A percentile compares a stretch with the other conserved stretches of the same genome.
Evolutionary conservation across 35 echinoderm and acorn worm genomes (phyloP).

Genomic region (Ophiothrix spiculata): DNA sequence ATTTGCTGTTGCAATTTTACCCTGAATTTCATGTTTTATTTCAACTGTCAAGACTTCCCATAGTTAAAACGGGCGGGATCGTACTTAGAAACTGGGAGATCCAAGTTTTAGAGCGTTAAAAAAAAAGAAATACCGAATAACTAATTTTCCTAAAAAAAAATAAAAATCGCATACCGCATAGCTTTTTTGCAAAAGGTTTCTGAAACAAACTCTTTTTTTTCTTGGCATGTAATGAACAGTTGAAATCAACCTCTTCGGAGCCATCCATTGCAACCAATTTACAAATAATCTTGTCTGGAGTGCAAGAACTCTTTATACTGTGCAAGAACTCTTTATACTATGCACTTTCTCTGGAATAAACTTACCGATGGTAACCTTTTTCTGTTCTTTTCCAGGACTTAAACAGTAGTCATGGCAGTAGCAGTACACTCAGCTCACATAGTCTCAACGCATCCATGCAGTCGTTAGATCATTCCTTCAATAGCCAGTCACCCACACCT

Average conservation of each 20-base stretch:
- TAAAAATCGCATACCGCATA: too few species aligned
- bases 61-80: too few species aligned
- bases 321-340: neutral
- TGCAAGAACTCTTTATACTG: neutral
- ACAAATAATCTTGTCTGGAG: neutral
- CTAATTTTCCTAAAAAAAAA: too few species aligned
- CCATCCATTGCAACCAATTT: neutral
- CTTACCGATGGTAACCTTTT: neutral
- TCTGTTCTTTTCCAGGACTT: slow-evolving; percentile 38
- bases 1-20: too few species aligned
- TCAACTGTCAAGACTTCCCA: too few species aligned
- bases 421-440: neutral
- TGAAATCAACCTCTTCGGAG: neutral
- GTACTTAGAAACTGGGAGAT: too few species aligned
- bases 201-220: neutral
- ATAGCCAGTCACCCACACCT: neutral
- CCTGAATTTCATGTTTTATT: too few species aligned
- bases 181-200: too few species aligned
- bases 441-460: neutral
- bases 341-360: too few species aligned
- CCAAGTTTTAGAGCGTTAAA: too few species aligned
- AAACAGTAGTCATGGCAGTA: slow-evolving; percentile 65
- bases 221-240: neutral
- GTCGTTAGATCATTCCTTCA: neutral
- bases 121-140: too few species aligned